A percentile compares a stretch with the other conserved stretches of the same genome.
phyloP scores from a whole-genome alignment of 2,797 vertebrate species.

The Anas capensis region DNA sequence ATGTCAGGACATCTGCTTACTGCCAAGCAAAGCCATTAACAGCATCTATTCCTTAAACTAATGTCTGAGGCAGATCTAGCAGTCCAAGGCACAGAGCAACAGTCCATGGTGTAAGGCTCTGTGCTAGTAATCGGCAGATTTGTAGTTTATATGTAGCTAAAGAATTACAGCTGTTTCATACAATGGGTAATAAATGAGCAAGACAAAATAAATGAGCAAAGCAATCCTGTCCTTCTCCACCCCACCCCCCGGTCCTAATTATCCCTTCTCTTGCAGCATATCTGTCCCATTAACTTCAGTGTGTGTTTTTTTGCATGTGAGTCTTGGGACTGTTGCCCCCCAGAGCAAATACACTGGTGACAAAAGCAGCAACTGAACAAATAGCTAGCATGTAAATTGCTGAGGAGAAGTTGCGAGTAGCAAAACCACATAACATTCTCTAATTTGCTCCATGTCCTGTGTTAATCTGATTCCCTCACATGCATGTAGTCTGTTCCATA shows the following conservation, averaged over 20 bases:
- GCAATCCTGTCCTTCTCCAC: not conserved
- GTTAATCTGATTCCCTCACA: not conserved
- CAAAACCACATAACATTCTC: not conserved
- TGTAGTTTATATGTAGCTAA: not conserved
- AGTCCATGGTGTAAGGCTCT: not conserved
- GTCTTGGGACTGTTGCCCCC: not conserved
- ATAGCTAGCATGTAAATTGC: not conserved
- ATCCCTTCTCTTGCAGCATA: slow-evolving; percentile 9
- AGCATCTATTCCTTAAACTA: not conserved
- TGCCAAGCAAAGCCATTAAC: not conserved
- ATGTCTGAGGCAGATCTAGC: not conserved
- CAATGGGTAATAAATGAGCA: slow-evolving; percentile 21
- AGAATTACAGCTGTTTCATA: slow-evolving; percentile 42
- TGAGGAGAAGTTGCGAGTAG: not conserved
- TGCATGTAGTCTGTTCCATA: not conserved
- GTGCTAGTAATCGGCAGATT: not conserved
- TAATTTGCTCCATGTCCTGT: not conserved
- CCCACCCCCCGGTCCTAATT: not conserved
- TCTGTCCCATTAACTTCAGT: slow-evolving; percentile 11
- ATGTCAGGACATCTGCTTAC: not conserved
- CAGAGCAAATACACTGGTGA: not conserved
- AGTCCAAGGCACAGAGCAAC: not conserved
- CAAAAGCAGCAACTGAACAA: not conserved
- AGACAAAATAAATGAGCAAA: slow-evolving; percentile 37
- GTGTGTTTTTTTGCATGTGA: not conserved